These are phyloP conservation scores for Asteroscopus sphinx DNA, from an alignment of 2,888 invertebrate species.

Conservation along the genomic window DNA sequence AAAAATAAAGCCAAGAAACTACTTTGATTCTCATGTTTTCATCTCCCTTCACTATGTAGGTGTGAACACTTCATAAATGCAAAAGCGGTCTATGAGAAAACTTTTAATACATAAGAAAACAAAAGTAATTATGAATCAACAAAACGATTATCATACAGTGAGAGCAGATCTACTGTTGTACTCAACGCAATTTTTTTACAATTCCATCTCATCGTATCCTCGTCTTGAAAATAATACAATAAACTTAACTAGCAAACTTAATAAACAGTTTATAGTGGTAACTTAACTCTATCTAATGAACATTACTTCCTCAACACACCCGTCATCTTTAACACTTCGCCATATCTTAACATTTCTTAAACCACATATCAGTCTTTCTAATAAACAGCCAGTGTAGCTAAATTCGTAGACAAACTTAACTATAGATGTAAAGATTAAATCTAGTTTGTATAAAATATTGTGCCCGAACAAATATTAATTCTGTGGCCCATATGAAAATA, in stretches of 20 bases:
- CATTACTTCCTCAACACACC: conserved; percentile 20
- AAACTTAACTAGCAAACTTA: conserved; percentile 49
- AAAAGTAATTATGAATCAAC: conserved; percentile 21
- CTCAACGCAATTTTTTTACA: conserved; percentile 32
- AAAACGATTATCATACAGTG: conserved; percentile 5
- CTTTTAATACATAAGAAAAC: conserved; percentile 50
- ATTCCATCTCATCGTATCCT: conserved; percentile 10
- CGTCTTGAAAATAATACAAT: conserved; percentile 18
- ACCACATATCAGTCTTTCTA: conserved; percentile 61
- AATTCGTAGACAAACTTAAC: conserved; percentile 53
- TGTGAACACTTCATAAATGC: conserved; percentile 17
- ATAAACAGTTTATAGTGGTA: conserved; percentile 47
- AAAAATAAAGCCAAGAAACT: neutral
- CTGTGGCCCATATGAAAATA: conserved; percentile 3
- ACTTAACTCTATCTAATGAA: conserved; percentile 41
- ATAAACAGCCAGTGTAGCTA: conserved; percentile 55
- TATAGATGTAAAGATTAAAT: conserved; percentile 28
- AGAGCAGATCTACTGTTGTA: conserved; percentile 12
- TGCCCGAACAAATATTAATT: conserved; percentile 31
- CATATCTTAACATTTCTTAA: conserved; percentile 50
- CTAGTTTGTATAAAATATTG: conserved; percentile 28
- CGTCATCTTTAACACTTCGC: conserved; percentile 33
- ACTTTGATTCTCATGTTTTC: neutral
- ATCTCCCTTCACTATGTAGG: neutral
- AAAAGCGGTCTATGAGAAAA: conserved; percentile 44